Percentiles rank a stretch among this genome's conserved stretches.
Evolutionary conservation across 2,113 vertebrate genomes (phyloP).

Genomic region (Arizona elegans): DNA sequence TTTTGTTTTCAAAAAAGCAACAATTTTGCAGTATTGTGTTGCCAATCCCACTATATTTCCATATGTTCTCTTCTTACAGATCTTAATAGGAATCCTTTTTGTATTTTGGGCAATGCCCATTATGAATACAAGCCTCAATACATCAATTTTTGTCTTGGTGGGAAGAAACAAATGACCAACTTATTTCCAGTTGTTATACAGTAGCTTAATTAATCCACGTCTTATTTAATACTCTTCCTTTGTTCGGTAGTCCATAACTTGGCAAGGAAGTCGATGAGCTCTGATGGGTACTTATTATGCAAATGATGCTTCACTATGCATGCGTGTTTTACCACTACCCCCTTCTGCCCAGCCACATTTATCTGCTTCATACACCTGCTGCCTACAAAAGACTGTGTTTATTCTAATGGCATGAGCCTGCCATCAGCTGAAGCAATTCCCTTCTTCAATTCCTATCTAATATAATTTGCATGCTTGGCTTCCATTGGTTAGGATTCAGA

Average conservation of each 20-base stretch:
- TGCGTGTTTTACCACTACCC: conserved; percentile 28
- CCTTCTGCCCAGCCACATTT: conserved; percentile 25
- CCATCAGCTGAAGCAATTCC: conserved; percentile 22
- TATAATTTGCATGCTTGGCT: not conserved
- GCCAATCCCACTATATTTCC: not conserved
- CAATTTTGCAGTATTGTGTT: not conserved
- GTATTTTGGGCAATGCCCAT: conserved; percentile 55
- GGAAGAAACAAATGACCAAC: conserved; percentile 49
- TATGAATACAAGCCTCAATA: conserved; percentile 50
- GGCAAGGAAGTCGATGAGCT: conserved; percentile 28
- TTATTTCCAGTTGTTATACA: conserved; percentile 36
- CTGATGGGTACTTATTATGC: conserved; percentile 40
- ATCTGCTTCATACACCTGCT: conserved; percentile 30
- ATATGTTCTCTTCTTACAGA: not conserved
- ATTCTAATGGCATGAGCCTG: conserved; percentile 10
- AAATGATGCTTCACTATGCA: conserved; percentile 41
- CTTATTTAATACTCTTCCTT: conserved; percentile 43
- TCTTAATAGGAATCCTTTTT: conserved; percentile 65
- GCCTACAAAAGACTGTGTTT: conserved; percentile 6
- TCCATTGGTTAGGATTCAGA: conserved; percentile 4
- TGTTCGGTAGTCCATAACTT: conserved; percentile 14
- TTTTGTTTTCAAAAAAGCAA: not conserved
- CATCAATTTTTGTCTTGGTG: conserved; percentile 34
- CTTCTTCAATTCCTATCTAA: conserved; percentile 9
- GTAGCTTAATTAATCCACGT: conserved; percentile 23